Evolutionary conservation across 2,797 vertebrate species (phyloP).

Genomic region (Bradypodion ventrale): DNA sequence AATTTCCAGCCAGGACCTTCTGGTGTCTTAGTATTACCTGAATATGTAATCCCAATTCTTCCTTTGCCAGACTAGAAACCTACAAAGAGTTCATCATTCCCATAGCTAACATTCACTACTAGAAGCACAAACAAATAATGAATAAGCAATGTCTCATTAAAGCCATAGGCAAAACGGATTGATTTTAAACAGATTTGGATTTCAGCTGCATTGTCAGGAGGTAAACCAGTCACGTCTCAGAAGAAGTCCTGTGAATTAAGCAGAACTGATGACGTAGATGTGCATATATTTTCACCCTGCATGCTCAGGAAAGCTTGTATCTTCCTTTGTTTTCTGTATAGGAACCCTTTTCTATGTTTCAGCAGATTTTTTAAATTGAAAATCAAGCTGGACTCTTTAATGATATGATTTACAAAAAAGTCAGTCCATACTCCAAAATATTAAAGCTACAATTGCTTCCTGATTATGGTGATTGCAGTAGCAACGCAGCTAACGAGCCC

Average conservation of each 20-base stretch:
- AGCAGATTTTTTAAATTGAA: slow-evolving; percentile 8
- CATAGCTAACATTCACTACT: background rate
- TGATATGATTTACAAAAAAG: slow-evolving; percentile 6
- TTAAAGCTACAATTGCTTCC: slow-evolving; percentile 30
- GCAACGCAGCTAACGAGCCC: slow-evolving; percentile 9
- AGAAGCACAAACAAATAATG: background rate
- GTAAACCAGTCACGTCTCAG: background rate
- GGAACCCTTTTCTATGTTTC: slow-evolving; percentile 4
- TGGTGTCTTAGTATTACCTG: background rate
- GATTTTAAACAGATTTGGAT: background rate
- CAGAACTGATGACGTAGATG: background rate
- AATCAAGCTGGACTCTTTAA: slow-evolving; percentile 6
- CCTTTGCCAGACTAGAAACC: background rate
- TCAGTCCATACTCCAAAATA: slow-evolving; percentile 13
- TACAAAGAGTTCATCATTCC: background rate
- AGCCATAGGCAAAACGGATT: background rate
- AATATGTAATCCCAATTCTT: background rate
- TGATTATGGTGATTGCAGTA: slow-evolving; percentile 22
- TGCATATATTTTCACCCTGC: background rate
- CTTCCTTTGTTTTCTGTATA: background rate
- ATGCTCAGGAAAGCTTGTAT: background rate
- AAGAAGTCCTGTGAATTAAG: background rate
- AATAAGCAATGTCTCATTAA: background rate
- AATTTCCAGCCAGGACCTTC: background rate
- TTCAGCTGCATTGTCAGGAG: background rate